phyloP scores from a whole-genome alignment of 1,140 invertebrate genomes.

The Brevipalpus yothersi region DNA sequence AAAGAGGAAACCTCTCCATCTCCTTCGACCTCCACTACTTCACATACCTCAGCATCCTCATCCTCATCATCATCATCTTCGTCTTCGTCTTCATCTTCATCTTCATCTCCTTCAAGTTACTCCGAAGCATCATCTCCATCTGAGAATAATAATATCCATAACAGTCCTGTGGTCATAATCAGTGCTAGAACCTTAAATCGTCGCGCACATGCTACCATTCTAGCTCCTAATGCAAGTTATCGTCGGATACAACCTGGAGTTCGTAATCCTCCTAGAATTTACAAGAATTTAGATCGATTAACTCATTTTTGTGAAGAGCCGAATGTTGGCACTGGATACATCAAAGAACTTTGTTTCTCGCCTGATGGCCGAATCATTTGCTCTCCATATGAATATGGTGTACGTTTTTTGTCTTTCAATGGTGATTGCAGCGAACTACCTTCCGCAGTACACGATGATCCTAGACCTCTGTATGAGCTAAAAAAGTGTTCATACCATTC shows the following conservation, averaged over 20 bases:
- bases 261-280: slow-evolving; percentile 22
- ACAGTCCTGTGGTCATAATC: slow-evolving; percentile 4
- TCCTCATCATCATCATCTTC: background rate
- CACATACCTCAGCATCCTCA: background rate
- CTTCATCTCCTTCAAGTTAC: background rate
- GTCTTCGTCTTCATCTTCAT: background rate
- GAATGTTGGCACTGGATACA: slow-evolving; percentile 57
- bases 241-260: slow-evolving; percentile 1
- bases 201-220: slow-evolving; percentile 3
- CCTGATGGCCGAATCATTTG: slow-evolving; percentile 62
- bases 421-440: slow-evolving; percentile 48
- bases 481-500: slow-evolving; percentile 42
- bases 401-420: slow-evolving; percentile 53
- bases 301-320: slow-evolving; percentile 64
- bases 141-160: background rate
- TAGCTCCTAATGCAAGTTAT: background rate
- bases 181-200: background rate
- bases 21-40: background rate
- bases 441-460: slow-evolving; percentile 28
- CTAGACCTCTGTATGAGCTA: slow-evolving; percentile 31
- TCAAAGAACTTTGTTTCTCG: slow-evolving; percentile 59
- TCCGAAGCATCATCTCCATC: background rate
- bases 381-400: slow-evolving; percentile 60
- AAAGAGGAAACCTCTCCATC: too few relatives aligned
- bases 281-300: slow-evolving; percentile 45